Evolutionary conservation across 2,797 vertebrate genomes (phyloP), one percentile per base, ranked within the genome.

Genomic region (Silurus aristotelis): DNA sequence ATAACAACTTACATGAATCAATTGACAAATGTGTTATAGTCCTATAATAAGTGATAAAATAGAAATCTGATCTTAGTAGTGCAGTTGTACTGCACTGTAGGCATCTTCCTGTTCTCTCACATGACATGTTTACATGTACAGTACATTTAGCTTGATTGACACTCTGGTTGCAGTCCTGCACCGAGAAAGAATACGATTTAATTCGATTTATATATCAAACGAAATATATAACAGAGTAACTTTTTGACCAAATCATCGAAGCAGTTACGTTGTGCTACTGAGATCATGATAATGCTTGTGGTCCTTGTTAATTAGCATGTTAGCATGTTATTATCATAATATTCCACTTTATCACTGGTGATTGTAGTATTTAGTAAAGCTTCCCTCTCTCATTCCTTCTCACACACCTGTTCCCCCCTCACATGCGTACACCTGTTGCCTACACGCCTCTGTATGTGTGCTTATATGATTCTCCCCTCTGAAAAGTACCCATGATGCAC

Each of bases 401-500:
- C 85, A 87, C n/a, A 46, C 80, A 55, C 61, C 55, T 85, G 61
- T 79, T 43, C 38, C 17, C 48, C 52, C 80, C 38, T 81, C 82
- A 70, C 73, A 87, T 93, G 90, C 93, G 91, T 96, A 92, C 96
- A 94, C 94, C 92, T 96, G 93, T 96, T 88, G 95, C 91, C 95
- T 93, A 94, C 95, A 89, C 96, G 94, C 94, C 89, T 95, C 94
- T 94, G 92, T 96, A 90, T 91, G 93, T 94, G 92, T 95, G 96
- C 97, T 97, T 96, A 97, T 96, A 93, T 96, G 96, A 96, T 96
- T 95, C 97, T 97, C 95, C 96, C 96, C 96, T 95, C 96, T 93
- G 94, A 96, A 92, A 96, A 99, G 98, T 99, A 96, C 96, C 97
- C 96, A 97, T 99, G 98, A 99, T 99, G 97, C 98, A 99, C 96